phyloP scores from a whole-genome alignment of 2,113 vertebrate species.

The Pagrus major region DNA sequence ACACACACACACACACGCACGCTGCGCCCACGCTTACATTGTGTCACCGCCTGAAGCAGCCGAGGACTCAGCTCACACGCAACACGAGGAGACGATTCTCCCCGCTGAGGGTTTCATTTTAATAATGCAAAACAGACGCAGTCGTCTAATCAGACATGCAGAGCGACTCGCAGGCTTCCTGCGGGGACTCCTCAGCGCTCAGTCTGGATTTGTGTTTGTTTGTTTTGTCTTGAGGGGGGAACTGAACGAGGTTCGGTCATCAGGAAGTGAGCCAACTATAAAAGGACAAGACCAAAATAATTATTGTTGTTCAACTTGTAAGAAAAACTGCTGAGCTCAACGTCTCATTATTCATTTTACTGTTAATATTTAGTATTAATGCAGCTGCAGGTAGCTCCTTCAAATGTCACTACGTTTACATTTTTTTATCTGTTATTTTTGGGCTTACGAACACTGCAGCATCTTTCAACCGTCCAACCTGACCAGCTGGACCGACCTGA shows the following conservation, averaged over 20 bases:
- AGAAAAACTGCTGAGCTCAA: no score
- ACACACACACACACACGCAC: neutral
- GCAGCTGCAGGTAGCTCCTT: no score
- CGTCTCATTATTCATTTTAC: no score
- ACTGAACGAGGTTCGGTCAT: neutral
- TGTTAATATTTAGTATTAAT: no score
- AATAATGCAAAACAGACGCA: conserved; percentile 23
- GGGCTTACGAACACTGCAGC: no score
- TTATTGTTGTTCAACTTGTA: no score
- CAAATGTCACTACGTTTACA: no score
- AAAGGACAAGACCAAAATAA: neutral
- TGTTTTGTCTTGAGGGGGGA: neutral
- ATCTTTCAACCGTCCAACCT: no score
- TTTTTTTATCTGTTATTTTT: no score
- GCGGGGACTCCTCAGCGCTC: neutral
- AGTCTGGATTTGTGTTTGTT: neutral
- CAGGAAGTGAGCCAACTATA: neutral
- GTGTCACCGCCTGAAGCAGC: conserved; percentile 13
- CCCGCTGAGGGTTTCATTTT: neutral
- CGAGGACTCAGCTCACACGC: neutral
- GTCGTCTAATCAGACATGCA: neutral
- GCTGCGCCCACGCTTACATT: neutral
- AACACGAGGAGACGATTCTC: neutral
- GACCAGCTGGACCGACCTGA: no score
- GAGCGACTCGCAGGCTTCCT: conserved; percentile 1